Evolutionary conservation across 2,888 invertebrate species (phyloP).

Genomic region (Pyrgus malvae): DNA sequence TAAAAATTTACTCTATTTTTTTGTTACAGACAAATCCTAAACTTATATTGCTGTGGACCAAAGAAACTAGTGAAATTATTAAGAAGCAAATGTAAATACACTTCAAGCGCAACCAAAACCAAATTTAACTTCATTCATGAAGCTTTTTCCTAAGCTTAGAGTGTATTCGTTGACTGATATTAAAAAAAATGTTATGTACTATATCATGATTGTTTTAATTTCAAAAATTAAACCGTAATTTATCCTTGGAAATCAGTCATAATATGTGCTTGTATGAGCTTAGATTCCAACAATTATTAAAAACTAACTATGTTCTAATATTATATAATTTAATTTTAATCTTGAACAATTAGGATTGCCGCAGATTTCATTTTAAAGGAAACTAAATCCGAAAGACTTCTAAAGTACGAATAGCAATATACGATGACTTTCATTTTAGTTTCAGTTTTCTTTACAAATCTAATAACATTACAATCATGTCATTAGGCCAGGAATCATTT

Average conservation of each 20-base stretch:
- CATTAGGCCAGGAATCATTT: background rate
- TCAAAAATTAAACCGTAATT: background rate
- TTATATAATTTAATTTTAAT: too few species aligned
- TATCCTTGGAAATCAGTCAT: too few species aligned
- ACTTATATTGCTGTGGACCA: conserved; percentile 76
- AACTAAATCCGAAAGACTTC: too few species aligned
- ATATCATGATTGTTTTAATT: conserved; percentile 7
- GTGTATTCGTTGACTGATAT: conserved; percentile 35
- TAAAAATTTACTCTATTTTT: too few species aligned
- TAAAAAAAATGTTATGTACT: conserved; percentile 28
- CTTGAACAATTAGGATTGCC: too few species aligned
- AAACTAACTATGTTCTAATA: too few species aligned
- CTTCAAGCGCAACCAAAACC: conserved; percentile 59
- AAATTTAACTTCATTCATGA: conserved; percentile 69
- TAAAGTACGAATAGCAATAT: too few species aligned
- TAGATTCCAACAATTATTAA: too few species aligned
- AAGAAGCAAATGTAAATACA: conserved; percentile 57
- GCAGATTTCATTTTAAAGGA: too few species aligned
- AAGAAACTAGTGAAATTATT: conserved; percentile 72
- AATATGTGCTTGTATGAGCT: too few species aligned
- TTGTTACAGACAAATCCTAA: conserved; percentile 55
- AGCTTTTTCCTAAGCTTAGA: conserved; percentile 58
- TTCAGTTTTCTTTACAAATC: too few species aligned
- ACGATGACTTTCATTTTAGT: too few species aligned
- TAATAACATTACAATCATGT: background rate